These are phyloP conservation scores for Eleutherodactylus coqui DNA, from an alignment of 2,797 vertebrate genomes.

Conservation along the genomic window DNA sequence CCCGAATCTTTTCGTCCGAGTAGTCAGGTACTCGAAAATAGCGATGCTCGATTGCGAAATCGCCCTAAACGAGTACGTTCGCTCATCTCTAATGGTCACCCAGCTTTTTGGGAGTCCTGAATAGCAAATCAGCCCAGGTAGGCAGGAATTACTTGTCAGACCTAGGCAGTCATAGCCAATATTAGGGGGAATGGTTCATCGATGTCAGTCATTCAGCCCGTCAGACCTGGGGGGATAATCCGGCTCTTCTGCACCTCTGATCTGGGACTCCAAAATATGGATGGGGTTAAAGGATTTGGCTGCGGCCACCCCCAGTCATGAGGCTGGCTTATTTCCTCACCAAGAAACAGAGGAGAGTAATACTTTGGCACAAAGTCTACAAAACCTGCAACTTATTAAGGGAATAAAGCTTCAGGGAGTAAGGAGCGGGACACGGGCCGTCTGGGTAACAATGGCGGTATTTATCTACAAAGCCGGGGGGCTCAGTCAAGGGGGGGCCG, in stretches of 20 bases:
- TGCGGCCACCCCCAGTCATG: constrained; percentile 70
- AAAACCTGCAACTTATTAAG: constrained; percentile 73
- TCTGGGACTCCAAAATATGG: neutral
- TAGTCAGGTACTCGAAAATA: no score
- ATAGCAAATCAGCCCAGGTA: no score
- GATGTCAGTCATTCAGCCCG: no score
- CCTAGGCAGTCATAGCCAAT: no score
- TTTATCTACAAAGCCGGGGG: constrained; percentile 62
- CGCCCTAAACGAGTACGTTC: no score
- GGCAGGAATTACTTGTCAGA: no score
- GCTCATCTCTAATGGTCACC: no score
- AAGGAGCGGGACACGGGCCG: constrained; percentile 57
- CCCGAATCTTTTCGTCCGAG: no score
- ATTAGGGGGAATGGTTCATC: no score
- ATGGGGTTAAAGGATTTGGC: constrained; percentile 69
- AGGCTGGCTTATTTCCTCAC: constrained; percentile 74
- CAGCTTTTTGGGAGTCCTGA: no score
- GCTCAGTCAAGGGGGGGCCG: constrained; percentile 28
- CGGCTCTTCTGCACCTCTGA: neutral
- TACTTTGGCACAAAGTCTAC: constrained; percentile 67
- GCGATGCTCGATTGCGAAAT: no score
- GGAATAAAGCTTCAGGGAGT: constrained; percentile 71
- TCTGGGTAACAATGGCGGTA: constrained; percentile 67
- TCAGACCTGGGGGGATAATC: no score
- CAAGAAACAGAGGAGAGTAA: constrained; percentile 65